Evolutionary conservation across 2,113 vertebrate genomes (phyloP).

Genomic region (Oncorhynchus clarkii): DNA sequence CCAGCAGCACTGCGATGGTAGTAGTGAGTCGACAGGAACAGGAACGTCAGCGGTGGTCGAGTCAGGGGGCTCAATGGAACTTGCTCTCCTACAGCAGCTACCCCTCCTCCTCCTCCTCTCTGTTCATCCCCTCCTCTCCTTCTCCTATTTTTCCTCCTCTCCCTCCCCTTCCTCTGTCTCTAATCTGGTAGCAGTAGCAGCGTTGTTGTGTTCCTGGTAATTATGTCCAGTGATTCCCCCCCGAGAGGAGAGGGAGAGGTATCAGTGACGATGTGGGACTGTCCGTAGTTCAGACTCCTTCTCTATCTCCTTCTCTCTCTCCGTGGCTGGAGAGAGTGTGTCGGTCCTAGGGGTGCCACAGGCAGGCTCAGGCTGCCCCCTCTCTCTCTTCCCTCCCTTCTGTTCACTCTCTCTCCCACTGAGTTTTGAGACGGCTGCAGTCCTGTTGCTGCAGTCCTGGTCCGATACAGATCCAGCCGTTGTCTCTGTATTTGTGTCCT

Average conservation of each 20-base stretch:
- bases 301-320: conserved; percentile 46
- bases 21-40: conserved; percentile 55
- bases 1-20: conserved; percentile 53
- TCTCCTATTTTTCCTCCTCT: conserved; percentile 3
- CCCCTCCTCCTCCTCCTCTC: conserved; percentile 43
- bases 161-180: conserved; percentile 25
- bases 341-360: conserved; percentile 39
- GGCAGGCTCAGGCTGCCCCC: conserved; percentile 18
- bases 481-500: conserved; percentile 10
- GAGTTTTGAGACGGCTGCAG: conserved; percentile 66
- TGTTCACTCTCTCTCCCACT: conserved; percentile 18
- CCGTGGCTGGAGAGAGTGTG: conserved; percentile 1
- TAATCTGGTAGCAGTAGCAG: conserved; percentile 34
- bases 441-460: conserved; percentile 54
- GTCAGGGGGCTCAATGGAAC: conserved; percentile 62
- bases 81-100: conserved; percentile 40
- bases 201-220: conserved; percentile 54
- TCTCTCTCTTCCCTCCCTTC: not conserved
- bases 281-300: conserved; percentile 34
- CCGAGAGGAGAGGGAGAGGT: conserved; percentile 50
- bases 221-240: conserved; percentile 50
- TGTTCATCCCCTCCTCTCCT: conserved; percentile 41
- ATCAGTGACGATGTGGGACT: conserved; percentile 37
- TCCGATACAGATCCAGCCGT: conserved; percentile 43
- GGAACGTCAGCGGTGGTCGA: conserved; percentile 9